Conservation (phyloP, 2,888 invertebrate genomes). For the Psylliodes chrysocephalus region DNA sequence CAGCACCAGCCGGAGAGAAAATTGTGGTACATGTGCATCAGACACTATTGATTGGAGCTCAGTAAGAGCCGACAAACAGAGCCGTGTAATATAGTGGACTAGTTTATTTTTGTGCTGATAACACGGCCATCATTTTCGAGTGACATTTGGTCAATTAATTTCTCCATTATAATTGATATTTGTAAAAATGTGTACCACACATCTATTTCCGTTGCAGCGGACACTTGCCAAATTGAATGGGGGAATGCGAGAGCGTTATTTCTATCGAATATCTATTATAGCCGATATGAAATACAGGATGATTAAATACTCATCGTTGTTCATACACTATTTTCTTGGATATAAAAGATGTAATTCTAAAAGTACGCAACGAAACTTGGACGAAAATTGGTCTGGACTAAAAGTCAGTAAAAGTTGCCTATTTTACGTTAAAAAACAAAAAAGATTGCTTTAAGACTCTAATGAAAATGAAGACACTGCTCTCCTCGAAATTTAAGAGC, state of each 20-base stretch:
- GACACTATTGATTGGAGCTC: conserved; percentile 27
- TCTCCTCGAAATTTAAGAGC: too few species aligned
- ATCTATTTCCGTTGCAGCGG: conserved; percentile 47
- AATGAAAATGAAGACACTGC: too few species aligned
- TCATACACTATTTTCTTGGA: too few species aligned
- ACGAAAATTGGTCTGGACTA: too few species aligned
- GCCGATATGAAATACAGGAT: conserved; percentile 7
- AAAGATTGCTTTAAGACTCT: too few species aligned
- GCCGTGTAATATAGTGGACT: conserved; percentile 25
- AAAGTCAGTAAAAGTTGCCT: too few species aligned
- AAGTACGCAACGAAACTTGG: too few species aligned
- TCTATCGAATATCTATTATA: conserved; percentile 24
- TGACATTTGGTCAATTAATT: conserved; percentile 43
- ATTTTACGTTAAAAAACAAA: too few species aligned
- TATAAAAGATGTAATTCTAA: too few species aligned
- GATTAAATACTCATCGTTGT: too few species aligned
- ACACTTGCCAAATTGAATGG: conserved; percentile 37
- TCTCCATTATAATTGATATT: conserved; percentile 40
- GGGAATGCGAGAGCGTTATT: conserved; percentile 24
- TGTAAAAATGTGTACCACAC: conserved; percentile 44
- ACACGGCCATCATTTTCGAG: conserved; percentile 31
- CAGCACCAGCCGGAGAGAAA: conserved; percentile 2
- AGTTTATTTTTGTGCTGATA: conserved; percentile 31
- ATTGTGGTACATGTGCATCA: conserved; percentile 24
- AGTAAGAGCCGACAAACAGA: conserved; percentile 11